Evolutionary conservation across 1,140 invertebrate species (phyloP), one percentile per base, ranked within the genome.

Genomic region (Cyclargus thomasi): DNA sequence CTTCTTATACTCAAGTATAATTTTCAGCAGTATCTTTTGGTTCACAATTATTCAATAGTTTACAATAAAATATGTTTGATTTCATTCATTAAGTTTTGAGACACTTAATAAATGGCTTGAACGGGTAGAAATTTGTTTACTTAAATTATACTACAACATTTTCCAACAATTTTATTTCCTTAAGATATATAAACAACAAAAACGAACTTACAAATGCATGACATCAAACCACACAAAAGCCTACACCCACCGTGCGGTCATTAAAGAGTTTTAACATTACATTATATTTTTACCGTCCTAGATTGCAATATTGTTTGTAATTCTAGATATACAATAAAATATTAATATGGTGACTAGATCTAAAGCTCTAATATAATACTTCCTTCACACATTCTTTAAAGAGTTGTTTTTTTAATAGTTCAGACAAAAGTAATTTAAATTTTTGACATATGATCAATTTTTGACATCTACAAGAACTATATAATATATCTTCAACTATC

Each of bases 141-240:
- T 7, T 11, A 59, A 59, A 59, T 59, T n/a, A 59, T 10, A 59
- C 18, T 7, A 59, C 18, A 11, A 59, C 11, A n/a, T 59, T 59
- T 21, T 59, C 55, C 55, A 59, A 59, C 55, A 59, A 59, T 59
- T 59, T 59, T 59, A 59, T 59, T 59, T 20, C 10, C 4, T 59
- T 59, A 21, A 59, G 11, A 53, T 18, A 67, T 47, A 36, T 36
- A 67, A 59, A 81, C 73, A 85, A 78, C 71, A 82, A 78, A 79
- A 79, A 74, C 39, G 35, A 75, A 76, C 68, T 75, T 75, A 82
- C 74, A 81, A 86, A 84, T 86, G 83, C 83, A 84, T 83, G 79
- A 83, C 77, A 80, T 72, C 76, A 81, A 75, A 70, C 68, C 74
- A 78, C 73, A 79, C 70, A 74, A 73, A 77, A 80, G 73, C 17